Conservation (phyloP, 2,888 invertebrate genomes). For the Dione juno region DNA sequence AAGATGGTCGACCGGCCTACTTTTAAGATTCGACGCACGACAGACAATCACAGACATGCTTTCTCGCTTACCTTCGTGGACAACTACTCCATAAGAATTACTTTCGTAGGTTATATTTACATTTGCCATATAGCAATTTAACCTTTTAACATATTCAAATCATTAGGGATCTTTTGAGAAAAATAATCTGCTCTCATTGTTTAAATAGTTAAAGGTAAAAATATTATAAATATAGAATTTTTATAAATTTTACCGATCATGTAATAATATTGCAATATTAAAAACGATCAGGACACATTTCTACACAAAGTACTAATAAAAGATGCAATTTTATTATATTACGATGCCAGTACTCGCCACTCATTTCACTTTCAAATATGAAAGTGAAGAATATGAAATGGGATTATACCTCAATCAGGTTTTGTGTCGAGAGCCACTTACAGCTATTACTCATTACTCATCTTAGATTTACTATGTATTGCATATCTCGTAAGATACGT, state of each 20-base stretch:
- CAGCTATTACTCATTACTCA: constrained; percentile 30
- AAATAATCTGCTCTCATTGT: no score
- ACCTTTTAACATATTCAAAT: neutral
- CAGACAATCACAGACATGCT: constrained; percentile 59
- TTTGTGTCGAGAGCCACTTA: constrained; percentile 27
- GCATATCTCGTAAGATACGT: neutral
- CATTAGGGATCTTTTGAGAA: no score
- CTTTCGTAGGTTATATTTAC: constrained; percentile 54
- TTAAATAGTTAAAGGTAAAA: no score
- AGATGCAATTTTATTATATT: neutral
- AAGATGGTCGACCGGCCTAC: constrained; percentile 82
- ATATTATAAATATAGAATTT: no score
- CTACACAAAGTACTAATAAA: neutral
- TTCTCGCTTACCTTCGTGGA: constrained; percentile 61
- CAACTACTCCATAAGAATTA: constrained; percentile 49
- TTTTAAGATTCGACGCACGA: constrained; percentile 77
- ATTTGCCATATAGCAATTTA: constrained; percentile 27
- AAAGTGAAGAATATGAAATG: constrained; percentile 46
- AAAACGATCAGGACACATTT: no score
- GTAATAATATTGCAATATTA: no score
- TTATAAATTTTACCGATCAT: no score
- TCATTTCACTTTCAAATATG: constrained; percentile 48
- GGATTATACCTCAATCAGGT: constrained; percentile 43
- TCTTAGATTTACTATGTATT: constrained; percentile 9
- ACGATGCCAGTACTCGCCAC: neutral